These are phyloP conservation scores for Drosophila neonasuta DNA, from an alignment of 2,888 invertebrate genomes.

Conservation along the genomic window DNA sequence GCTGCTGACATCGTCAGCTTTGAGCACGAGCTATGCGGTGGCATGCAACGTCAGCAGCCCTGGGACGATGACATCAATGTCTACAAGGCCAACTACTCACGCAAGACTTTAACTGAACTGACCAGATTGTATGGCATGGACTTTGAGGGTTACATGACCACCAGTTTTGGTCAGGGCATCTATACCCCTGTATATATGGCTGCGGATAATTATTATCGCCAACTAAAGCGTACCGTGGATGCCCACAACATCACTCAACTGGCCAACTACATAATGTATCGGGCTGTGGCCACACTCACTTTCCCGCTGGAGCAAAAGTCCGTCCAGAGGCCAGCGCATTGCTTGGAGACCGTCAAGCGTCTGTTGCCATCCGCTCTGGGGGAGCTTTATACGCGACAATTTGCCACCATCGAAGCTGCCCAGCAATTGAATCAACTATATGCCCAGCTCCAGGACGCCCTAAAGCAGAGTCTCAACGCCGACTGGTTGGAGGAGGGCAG, in stretches of 20 bases:
- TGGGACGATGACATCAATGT: constrained; percentile 51
- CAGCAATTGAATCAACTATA: constrained; percentile 61
- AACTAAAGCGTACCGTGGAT: constrained; percentile 67
- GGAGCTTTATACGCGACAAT: constrained; percentile 73
- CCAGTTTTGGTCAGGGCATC: constrained; percentile 63
- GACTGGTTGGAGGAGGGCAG: constrained; percentile 77
- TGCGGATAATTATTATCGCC: constrained; percentile 69
- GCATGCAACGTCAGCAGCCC: constrained; percentile 49
- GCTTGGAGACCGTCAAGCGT: constrained; percentile 60
- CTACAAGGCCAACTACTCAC: constrained; percentile 54
- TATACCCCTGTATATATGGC: constrained; percentile 77
- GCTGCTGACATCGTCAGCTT: constrained; percentile 75
- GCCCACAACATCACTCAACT: constrained; percentile 64
- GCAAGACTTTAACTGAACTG: constrained; percentile 67
- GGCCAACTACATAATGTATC: constrained; percentile 81
- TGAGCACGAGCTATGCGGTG: constrained; percentile 73
- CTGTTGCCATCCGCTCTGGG: constrained; percentile 75
- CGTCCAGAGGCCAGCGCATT: constrained; percentile 45
- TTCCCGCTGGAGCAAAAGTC: constrained; percentile 51
- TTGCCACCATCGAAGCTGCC: constrained; percentile 47
- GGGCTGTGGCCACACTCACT: constrained; percentile 63
- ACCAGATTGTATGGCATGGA: constrained; percentile 62
- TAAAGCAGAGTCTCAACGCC: constrained; percentile 58
- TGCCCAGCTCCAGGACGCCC: constrained; percentile 53
- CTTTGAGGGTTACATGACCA: constrained; percentile 68